Percentiles rank a stretch among this genome's conserved stretches.
Conservation (phyloP, 2,888 invertebrate species). For the Nomada ferruginata region DNA sequence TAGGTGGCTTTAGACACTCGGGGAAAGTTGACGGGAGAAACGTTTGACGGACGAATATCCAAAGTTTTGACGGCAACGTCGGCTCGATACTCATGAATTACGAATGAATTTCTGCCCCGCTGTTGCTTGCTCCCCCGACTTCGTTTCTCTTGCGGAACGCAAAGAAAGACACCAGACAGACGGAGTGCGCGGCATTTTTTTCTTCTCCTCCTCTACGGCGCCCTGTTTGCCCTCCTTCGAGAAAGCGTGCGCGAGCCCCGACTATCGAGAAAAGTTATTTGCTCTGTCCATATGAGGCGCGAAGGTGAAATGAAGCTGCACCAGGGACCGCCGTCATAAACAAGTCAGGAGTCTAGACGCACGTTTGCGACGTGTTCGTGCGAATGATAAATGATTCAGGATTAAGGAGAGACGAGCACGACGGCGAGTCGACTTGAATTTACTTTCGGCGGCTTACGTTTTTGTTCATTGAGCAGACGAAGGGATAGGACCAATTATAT, state of each 20-base stretch:
- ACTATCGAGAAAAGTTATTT: conserved; percentile 67
- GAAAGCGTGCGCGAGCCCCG: conserved; percentile 52
- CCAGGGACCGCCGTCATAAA: conserved; percentile 54
- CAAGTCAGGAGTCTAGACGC: conserved; percentile 63
- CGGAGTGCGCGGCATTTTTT: neutral
- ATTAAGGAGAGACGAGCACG: neutral
- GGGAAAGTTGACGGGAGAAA: conserved; percentile 77
- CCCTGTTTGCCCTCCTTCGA: conserved; percentile 57
- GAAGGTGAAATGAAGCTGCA: conserved; percentile 56
- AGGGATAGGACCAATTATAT: neutral
- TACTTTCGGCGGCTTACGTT: neutral
- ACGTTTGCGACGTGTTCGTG: conserved; percentile 21
- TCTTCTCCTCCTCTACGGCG: neutral
- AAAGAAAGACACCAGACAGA: neutral
- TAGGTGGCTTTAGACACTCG: conserved; percentile 69
- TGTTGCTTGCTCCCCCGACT: conserved; percentile 14
- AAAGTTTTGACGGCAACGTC: conserved; percentile 77
- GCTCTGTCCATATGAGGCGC: conserved; percentile 66
- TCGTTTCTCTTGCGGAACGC: neutral
- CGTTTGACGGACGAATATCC: conserved; percentile 78
- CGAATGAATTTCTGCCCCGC: conserved; percentile 71
- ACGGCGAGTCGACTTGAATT: conserved; percentile 13
- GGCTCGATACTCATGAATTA: conserved; percentile 77
- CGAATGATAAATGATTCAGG: conserved; percentile 51
- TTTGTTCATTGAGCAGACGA: neutral